Evolutionary conservation across 2,888 invertebrate species (phyloP).

Genomic region (Hydraecia micacea): DNA sequence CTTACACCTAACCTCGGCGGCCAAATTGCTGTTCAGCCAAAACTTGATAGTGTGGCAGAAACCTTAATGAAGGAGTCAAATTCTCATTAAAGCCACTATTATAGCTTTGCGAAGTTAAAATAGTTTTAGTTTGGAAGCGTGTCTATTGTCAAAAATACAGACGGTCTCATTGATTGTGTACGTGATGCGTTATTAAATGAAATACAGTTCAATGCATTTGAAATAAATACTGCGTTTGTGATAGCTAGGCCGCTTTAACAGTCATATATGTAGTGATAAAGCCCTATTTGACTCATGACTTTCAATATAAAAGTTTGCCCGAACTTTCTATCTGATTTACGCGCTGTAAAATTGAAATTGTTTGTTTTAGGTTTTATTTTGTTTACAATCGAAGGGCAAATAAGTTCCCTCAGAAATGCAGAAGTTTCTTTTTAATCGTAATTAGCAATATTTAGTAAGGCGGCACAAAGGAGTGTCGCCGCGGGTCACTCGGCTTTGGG

Average conservation of each 20-base stretch:
- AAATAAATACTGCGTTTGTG: neutral
- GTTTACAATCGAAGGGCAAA: conserved; percentile 59
- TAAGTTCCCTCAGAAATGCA: conserved; percentile 48
- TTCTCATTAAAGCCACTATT: conserved; percentile 63
- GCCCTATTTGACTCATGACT: neutral
- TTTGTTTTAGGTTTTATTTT: conserved; percentile 45
- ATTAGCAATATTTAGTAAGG: conserved; percentile 87
- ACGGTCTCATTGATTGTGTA: conserved; percentile 16
- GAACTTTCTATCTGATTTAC: conserved; percentile 11
- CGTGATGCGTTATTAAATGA: neutral
- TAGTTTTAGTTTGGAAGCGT: conserved; percentile 43
- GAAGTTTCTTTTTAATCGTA: conserved; percentile 84
- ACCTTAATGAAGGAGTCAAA: conserved; percentile 59
- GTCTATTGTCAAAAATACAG: conserved; percentile 37
- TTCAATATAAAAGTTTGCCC: neutral
- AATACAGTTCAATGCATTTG: conserved; percentile 10
- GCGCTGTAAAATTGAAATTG: conserved; percentile 11
- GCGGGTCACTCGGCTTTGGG: conserved; percentile 78
- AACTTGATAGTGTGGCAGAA: conserved; percentile 58
- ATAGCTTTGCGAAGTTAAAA: conserved; percentile 53
- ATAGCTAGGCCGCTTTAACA: neutral
- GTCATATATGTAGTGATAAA: neutral
- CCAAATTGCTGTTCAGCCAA: conserved; percentile 60
- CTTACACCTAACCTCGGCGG: conserved; percentile 43
- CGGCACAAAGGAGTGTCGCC: conserved; percentile 83